Evolutionary conservation across 35 echinoderm and acorn worm species (phyloP), one percentile per base, ranked within the genome.

Genomic region (Diadema setosum): DNA sequence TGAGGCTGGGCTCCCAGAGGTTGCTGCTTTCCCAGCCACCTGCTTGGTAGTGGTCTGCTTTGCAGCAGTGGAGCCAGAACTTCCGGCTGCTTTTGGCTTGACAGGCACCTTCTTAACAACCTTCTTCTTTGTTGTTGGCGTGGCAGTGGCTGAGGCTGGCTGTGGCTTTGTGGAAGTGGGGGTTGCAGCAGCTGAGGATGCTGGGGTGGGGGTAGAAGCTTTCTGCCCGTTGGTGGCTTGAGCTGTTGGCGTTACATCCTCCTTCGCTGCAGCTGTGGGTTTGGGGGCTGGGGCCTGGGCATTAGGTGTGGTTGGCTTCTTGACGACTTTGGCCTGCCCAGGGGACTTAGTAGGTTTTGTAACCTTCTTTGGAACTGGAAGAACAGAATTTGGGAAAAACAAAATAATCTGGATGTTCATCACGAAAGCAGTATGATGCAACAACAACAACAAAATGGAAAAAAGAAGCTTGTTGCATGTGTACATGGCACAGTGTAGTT

Each of bases 51-150:
- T 64, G 15, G 17, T 61, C 21, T 39, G 83, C 60, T 93, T 93
- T 46, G 85, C 63, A 20, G 42, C 80, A 16, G 91, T 63, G 0
- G 46, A 8, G 6, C 52, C 46, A n/a, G n/a, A n/a, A 5, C 61
- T 36, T 20, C 29, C 83, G 6, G 83, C 42, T 39, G 81, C 30
- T 75, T 52, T 40, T 70, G 90, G 67, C 78, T 91, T 95, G 3
- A 75, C 49, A n/a, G 44, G 59, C 1, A 46, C 34, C 52, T 78
- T 86, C 27, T 86, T 86, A 14, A 84, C 27, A 6, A 70, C 61
- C 37, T 90, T 90, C 60, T 90, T 90, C 39, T 58, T 84, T 33
- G 69, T 83, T 24, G 39, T 84, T 21, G 58, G 42, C 5, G 84
- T 49, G 9, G 75, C 82, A 8, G 93, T 67, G 18, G 76, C 81